phyloP scores from a whole-genome alignment of 1,140 invertebrate genomes.

The Microplitis demolitor region DNA sequence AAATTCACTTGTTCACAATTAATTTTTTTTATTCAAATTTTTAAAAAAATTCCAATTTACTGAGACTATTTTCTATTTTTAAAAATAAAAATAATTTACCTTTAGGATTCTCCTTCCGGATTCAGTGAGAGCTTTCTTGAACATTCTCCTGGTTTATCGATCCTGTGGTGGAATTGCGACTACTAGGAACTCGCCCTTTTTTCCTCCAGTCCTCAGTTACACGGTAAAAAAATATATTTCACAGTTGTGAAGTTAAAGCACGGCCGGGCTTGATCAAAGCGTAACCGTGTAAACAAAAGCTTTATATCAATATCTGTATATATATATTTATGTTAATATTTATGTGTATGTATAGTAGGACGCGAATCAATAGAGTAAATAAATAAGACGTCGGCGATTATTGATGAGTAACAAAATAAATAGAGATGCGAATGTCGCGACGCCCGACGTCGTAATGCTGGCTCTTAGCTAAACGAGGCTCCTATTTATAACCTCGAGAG shows the following conservation, averaged over 20 bases:
- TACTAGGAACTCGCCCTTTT: neutral
- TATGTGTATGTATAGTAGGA: neutral
- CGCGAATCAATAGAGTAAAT: neutral
- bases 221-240: neutral
- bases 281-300: too few species aligned
- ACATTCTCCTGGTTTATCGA: constrained; percentile 40
- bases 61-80: neutral
- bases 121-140: constrained; percentile 52
- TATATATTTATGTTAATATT: neutral
- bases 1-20: neutral
- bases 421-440: constrained; percentile 35
- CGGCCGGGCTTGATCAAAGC: too few species aligned
- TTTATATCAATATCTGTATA: too few species aligned
- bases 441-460: constrained; percentile 46
- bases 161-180: constrained; percentile 9
- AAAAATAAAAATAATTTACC: constrained; percentile 38
- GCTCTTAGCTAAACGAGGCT: constrained; percentile 28
- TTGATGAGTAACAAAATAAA: neutral
- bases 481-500: constrained; percentile 51
- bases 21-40: too few species aligned
- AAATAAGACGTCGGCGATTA: neutral
- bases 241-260: too few species aligned
- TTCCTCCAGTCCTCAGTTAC: neutral
- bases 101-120: constrained; percentile 54
- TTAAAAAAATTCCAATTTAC: too few species aligned